Conservation (phyloP, 2,888 invertebrate species). For the Melipona beecheii region DNA sequence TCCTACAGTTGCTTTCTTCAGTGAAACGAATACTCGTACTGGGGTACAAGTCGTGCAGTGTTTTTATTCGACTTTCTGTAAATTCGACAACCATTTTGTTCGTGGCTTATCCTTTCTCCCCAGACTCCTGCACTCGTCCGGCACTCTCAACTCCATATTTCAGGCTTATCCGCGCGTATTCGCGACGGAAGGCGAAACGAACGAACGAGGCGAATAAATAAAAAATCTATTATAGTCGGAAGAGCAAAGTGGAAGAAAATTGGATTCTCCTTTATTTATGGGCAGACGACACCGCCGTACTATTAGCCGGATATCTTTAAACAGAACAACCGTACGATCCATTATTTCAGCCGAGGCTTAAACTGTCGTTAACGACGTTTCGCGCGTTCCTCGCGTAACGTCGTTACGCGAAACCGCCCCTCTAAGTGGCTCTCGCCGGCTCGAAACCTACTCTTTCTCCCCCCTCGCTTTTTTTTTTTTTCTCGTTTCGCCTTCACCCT, state of each 20-base stretch:
- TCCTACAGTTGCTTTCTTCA: too few species aligned
- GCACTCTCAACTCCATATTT: slow-evolving; percentile 28
- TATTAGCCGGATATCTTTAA: slow-evolving; percentile 70
- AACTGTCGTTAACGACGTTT: slow-evolving; percentile 69
- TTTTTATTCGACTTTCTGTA: neutral
- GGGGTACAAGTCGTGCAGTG: too few species aligned
- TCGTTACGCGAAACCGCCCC: slow-evolving; percentile 52
- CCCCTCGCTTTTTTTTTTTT: neutral
- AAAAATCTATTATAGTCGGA: slow-evolving; percentile 28
- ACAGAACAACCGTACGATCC: slow-evolving; percentile 60
- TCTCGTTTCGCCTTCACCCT: slow-evolving; percentile 29
- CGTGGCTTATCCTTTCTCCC: too few species aligned
- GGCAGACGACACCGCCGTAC: slow-evolving; percentile 3
- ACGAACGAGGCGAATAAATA: slow-evolving; percentile 5
- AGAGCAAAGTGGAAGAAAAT: slow-evolving; percentile 46
- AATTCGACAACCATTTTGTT: neutral
- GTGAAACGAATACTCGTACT: too few species aligned
- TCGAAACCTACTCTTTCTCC: slow-evolving; percentile 47
- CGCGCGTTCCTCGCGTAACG: slow-evolving; percentile 46
- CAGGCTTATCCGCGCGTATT: slow-evolving; percentile 3
- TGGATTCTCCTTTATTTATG: slow-evolving; percentile 66
- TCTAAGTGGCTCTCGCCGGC: slow-evolving; percentile 31
- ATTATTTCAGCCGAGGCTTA: slow-evolving; percentile 61
- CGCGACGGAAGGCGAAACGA: slow-evolving; percentile 27
- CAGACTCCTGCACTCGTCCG: neutral